A percentile compares a stretch with the other conserved stretches of the same genome.
phyloP scores from a whole-genome alignment of 1,140 invertebrate species.

The Lordiphosa mommai region DNA sequence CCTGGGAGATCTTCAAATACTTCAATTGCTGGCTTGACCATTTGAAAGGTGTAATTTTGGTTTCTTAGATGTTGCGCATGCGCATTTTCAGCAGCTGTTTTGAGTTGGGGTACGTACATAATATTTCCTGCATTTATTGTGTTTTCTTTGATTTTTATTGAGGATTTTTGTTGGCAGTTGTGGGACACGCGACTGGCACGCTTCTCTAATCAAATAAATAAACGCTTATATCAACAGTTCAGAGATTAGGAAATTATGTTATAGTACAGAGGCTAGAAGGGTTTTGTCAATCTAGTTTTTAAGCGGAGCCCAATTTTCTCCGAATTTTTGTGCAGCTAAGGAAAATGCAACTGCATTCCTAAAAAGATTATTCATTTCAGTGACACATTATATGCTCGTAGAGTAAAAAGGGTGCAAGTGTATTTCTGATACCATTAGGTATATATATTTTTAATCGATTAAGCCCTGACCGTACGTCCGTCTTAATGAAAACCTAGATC shows the following conservation, averaged over 20 bases:
- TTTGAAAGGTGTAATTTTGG: conserved; percentile 72
- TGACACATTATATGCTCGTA: too few species aligned
- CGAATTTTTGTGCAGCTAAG: too few species aligned
- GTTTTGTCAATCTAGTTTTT: too few species aligned
- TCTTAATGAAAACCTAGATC: too few species aligned
- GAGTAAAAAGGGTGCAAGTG: too few species aligned
- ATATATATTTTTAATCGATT: too few species aligned
- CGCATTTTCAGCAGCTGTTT: conserved; percentile 13
- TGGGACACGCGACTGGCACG: conserved; percentile 6
- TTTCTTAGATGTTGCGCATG: conserved; percentile 28
- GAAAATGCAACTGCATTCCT: too few species aligned
- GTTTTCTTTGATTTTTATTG: conserved; percentile 5
- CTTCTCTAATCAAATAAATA: not conserved
- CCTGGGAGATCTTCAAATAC: conserved; percentile 39
- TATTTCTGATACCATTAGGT: too few species aligned
- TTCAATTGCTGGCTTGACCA: conserved; percentile 54
- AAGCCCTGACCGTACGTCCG: too few species aligned
- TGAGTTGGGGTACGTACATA: not conserved
- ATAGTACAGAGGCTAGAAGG: too few species aligned
- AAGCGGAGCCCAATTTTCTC: too few species aligned
- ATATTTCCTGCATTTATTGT: conserved; percentile 1
- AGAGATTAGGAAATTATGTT: not conserved
- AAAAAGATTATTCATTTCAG: too few species aligned
- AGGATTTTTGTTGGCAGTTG: not conserved
- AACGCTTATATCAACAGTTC: not conserved